Evolutionary conservation across 2,888 invertebrate species (phyloP), one percentile per base, ranked within the genome.

Genomic region (Empis livida): DNA sequence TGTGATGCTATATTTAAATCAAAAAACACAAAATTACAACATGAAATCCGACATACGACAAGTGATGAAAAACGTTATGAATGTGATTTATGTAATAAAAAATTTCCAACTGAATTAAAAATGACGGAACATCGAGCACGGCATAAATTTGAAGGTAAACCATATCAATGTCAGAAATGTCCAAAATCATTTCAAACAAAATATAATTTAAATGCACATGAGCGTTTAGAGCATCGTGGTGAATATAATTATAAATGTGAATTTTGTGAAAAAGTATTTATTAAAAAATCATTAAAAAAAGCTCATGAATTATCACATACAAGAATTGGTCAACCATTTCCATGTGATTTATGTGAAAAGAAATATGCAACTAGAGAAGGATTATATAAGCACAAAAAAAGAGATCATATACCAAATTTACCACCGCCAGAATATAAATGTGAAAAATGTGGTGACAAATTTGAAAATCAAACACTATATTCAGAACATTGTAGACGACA

Each of bases 211-310:
- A 41, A 20, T 41, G 41, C 41, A 1, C 41, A 41, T 41, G 41
- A 23, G 14, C 13, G 41, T 9, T 14, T 41, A 14, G 14, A 41
- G 11, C 41, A 41, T 23, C 20, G 20, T 20, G 41, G 41, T 23
- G 41, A 41, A 41, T 41, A 23, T 14, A 41, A 41, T 27, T 41
- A 41, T 14, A 41, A 41, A 41, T 41, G 41, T n/a, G 41, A 41
- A n/a, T 41, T 23, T 27, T 41, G 41, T 41, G 41, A 41, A n/a
- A 41, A 41, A 14, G 35, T 35, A 35, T 41, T 41, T 27, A 41
- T 41, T 11, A 41, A 41, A 41, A 41, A 16, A 20, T 9, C 23
- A n/a, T 1, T 41, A 10, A 41, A 27, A 41, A 41, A 41, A 27
- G 13, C 41, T 23, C 41, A 41, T 27, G 23, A 41, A 27, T 11